Conservation (phyloP, 1,140 invertebrate species). For the Lamellibrachia luymesi region DNA sequence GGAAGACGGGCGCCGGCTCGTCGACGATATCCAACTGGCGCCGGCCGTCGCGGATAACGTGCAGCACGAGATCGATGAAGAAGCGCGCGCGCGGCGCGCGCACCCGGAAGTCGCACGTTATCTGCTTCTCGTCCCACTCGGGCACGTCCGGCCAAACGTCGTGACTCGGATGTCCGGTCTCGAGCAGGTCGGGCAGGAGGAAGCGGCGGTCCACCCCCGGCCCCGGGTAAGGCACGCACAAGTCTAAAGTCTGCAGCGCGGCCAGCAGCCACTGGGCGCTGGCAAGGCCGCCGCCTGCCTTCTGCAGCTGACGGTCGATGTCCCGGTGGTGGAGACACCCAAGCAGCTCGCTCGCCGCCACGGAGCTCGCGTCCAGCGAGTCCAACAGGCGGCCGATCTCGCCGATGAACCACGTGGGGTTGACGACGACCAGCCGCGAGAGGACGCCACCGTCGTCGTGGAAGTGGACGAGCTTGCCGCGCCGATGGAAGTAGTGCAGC, state of each 20-base stretch:
- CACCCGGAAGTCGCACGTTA: conserved; percentile 29
- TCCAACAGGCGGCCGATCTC: conserved; percentile 24
- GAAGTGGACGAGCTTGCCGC: conserved; percentile 29
- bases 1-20: conserved; percentile 27
- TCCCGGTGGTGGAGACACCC: conserved; percentile 26
- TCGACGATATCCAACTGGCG: conserved; percentile 24
- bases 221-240: conserved; percentile 25
- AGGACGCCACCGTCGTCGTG: conserved; percentile 19
- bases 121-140: conserved; percentile 32
- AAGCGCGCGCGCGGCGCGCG: conserved; percentile 24
- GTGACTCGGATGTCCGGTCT: conserved; percentile 27
- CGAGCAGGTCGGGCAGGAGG: conserved; percentile 27
- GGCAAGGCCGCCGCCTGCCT: conserved; percentile 15
- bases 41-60: conserved; percentile 26
- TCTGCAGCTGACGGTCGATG: conserved; percentile 27
- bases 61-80: conserved; percentile 25
- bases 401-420: conserved; percentile 29
- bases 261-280: conserved; percentile 30
- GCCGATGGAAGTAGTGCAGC: conserved; percentile 30
- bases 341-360: conserved; percentile 12
- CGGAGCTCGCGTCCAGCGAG: conserved; percentile 19
- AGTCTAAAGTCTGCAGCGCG: conserved; percentile 26
- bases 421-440: conserved; percentile 26
- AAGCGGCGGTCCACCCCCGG: conserved; percentile 7
- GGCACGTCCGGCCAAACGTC: conserved; percentile 31